These are phyloP conservation scores for Melanitta fusca DNA, from an alignment of 2,797 vertebrate genomes.

Conservation along the genomic window DNA sequence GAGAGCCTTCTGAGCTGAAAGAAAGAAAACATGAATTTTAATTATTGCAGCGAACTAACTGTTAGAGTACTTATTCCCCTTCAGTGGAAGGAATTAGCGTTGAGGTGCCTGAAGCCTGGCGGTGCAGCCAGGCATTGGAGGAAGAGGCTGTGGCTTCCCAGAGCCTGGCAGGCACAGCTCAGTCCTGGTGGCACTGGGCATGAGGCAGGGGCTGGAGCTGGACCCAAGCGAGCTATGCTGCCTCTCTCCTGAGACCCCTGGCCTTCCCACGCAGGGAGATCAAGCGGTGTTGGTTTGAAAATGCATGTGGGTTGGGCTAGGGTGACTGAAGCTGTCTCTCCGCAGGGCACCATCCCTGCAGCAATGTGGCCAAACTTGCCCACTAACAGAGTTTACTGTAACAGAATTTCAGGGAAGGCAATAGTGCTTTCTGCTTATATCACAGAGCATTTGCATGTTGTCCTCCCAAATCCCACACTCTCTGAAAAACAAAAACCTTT, in stretches of 20 bases:
- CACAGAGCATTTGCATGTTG: background rate
- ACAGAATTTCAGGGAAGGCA: background rate
- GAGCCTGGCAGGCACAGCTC: rapidly evolving
- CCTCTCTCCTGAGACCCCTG: background rate
- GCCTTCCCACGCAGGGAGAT: background rate
- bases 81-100: background rate
- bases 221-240: rapidly evolving
- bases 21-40: conserved; percentile 38
- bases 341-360: rapidly evolving
- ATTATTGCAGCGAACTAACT: background rate
- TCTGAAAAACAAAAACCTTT: background rate
- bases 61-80: background rate
- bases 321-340: background rate
- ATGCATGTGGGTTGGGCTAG: rapidly evolving
- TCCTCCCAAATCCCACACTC: no score
- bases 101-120: background rate
- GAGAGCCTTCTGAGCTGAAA: background rate
- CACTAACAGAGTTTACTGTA: background rate
- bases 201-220: rapidly evolving
- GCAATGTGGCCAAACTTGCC: background rate
- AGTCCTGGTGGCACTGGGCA: rapidly evolving
- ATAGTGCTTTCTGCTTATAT: background rate
- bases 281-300: background rate
- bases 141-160: background rate
- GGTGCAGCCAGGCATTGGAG: background rate